Base-by-base conservation (phyloP, 1,140 invertebrate genomes). In the Asobara japonica region DNA sequence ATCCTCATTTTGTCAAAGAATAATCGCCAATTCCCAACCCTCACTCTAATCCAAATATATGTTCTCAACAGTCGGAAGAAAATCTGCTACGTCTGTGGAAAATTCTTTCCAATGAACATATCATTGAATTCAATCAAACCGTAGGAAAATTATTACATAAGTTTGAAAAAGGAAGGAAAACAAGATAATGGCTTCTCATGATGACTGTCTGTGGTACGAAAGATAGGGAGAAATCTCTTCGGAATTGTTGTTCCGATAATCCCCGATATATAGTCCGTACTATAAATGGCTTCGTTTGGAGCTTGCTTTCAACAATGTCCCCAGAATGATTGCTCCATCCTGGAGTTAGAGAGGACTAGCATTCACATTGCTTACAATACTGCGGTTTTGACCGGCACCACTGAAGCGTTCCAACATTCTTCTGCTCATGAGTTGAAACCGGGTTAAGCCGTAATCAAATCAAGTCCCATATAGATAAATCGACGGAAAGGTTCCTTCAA, bases 161-260 rank as follows among this genome's bases (percentile, higher is more conserved):
- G 18, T 45, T 45, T 16, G n/a, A 45, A 16, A 45, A 45, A 45
- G 41, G 18, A 16, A 16, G 18, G 41, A 45, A 45, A 45, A n/a
- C 10, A 41, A 41, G 41, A 13, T 45, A 45, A 45, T 45, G n/a
- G 41, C 41, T 45, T 45, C 18, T 45, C 41, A 16, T 45, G 41
- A 45, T 45, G 41, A 45, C 41, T 27, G 5, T 27, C 51, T 60
- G 51, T 60, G 51, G n/a, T 20, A 25, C 51, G 6, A 20, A 25
- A 25, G 22, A 60, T 60, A 60, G 22, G 51, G 22, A 27, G 20
- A 27, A 27, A 60, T n/a, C 4, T 45, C 41, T 60, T 60, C 27
- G 38, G 74, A 80, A 79, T 77, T 75, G 77, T 78, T 77, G 77
- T 80, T 77, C 36, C 77, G 78, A 69, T 74, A 80, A 80, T 72